phyloP scores from a whole-genome alignment of 1,140 invertebrate species.

The Neoseiulus cucumeris region DNA sequence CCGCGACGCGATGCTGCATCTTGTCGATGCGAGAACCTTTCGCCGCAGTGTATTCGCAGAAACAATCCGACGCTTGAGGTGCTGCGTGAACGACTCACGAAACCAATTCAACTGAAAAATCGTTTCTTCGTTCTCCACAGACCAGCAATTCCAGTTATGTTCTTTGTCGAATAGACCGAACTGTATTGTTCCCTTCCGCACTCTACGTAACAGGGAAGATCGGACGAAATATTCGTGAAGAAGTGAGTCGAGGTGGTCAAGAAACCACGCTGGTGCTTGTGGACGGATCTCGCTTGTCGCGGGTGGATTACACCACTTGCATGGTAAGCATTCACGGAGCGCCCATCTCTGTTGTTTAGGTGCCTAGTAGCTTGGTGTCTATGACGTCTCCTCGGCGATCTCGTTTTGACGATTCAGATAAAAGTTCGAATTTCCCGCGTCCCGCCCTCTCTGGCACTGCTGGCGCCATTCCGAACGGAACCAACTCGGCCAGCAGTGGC shows the following conservation, averaged over 20 bases:
- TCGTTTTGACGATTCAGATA: no score
- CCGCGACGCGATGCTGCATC: conserved; percentile 14
- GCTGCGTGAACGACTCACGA: no score
- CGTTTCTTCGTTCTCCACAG: not conserved
- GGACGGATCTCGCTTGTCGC: not conserved
- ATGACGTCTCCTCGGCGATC: no score
- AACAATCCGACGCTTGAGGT: no score
- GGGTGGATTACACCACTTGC: not conserved
- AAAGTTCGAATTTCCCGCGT: no score
- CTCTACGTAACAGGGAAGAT: conserved; percentile 21
- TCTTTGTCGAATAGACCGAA: conserved; percentile 16
- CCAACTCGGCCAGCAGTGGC: no score
- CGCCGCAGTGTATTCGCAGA: no score
- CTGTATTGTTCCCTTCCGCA: conserved; percentile 21
- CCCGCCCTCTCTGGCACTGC: no score
- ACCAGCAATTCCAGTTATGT: not conserved
- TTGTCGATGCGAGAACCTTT: conserved; percentile 20
- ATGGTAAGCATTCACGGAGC: not conserved
- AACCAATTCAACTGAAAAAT: not conserved
- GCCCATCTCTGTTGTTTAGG: no score
- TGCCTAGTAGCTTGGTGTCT: no score
- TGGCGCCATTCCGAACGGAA: no score
- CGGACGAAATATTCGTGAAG: not conserved
- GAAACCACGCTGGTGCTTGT: not conserved
- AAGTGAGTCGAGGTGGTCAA: not conserved